Percentiles rank a stretch among this genome's conserved stretches.
These are phyloP conservation scores for Sminthopsis crassicaudata DNA, from an alignment of 2,113 vertebrate genomes.

Conservation along the genomic window DNA sequence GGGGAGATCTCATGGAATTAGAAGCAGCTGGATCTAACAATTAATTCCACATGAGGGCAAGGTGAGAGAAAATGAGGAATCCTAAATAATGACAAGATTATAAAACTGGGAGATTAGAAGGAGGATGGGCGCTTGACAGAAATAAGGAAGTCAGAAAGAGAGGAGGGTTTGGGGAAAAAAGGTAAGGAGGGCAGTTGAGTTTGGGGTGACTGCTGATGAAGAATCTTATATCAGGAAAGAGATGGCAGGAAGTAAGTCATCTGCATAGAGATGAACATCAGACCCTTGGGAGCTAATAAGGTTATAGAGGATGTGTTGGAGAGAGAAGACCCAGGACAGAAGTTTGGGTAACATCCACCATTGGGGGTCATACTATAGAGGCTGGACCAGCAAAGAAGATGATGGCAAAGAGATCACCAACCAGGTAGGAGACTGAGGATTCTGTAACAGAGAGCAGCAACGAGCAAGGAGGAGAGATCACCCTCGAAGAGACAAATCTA, in stretches of 20 bases:
- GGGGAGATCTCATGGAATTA: not conserved
- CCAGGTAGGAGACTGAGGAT: not conserved
- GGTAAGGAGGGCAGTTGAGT: not conserved
- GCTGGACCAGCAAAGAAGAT: not conserved
- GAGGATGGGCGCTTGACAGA: not conserved
- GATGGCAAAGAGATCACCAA: not conserved
- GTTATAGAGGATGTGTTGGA: not conserved
- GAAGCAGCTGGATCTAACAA: not conserved
- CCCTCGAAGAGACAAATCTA: not conserved
- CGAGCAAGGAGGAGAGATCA: not conserved
- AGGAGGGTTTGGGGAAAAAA: not conserved
- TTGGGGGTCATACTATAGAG: not conserved
- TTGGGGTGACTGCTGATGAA: not conserved
- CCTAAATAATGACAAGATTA: not conserved
- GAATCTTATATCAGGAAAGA: not conserved
- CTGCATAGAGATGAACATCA: not conserved
- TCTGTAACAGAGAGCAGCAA: not conserved
- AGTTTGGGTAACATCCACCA: not conserved
- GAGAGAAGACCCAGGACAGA: not conserved
- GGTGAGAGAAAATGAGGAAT: not conserved
- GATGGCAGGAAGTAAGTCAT: not conserved
- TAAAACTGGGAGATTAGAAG: not conserved
- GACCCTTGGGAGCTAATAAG: not conserved
- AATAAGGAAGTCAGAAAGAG: not conserved
- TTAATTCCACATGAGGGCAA: not conserved